Conservation (phyloP, 1,140 invertebrate species). For the Drosophila saltans region DNA sequence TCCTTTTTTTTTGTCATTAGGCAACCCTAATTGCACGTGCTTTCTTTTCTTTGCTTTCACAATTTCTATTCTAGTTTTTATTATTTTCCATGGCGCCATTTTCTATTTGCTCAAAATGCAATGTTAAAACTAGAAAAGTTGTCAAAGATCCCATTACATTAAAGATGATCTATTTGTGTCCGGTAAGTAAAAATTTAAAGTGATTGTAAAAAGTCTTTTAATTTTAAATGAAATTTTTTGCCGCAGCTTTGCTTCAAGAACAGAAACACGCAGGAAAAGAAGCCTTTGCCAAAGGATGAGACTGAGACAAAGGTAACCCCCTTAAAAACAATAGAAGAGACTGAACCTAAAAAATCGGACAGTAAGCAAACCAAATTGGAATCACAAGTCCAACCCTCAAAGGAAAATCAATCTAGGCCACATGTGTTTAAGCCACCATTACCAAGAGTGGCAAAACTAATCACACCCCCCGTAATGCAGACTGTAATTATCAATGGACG, state of each 20-base stretch:
- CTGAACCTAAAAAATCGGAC: no score
- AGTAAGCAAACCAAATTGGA: not conserved
- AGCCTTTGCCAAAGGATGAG: not conserved
- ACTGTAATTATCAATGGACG: constrained; percentile 39
- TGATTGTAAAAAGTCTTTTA: not conserved
- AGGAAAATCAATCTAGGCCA: not conserved
- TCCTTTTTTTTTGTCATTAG: not conserved
- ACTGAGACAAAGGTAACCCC: not conserved
- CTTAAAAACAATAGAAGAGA: not conserved
- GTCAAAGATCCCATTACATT: constrained; percentile 25
- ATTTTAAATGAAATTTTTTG: not conserved
- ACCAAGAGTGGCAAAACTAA: not conserved
- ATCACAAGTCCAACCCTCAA: not conserved
- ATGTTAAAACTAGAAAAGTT: constrained; percentile 37
- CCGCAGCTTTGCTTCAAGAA: constrained; percentile 31
- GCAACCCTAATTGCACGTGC: not conserved
- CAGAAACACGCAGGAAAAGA: not conserved
- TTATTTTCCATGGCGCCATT: constrained; percentile 52
- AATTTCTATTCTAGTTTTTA: constrained; percentile 1
- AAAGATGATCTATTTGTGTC: constrained; percentile 47
- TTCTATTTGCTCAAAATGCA: constrained; percentile 40
- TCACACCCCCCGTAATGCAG: constrained; percentile 48
- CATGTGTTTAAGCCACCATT: not conserved
- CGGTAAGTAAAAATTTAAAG: constrained; percentile 28
- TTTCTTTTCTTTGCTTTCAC: not conserved